Percentiles rank a stretch among this genome's conserved stretches.
phyloP scores from a whole-genome alignment of 2,797 vertebrate genomes.

The Triplophysa yarkandensis region DNA sequence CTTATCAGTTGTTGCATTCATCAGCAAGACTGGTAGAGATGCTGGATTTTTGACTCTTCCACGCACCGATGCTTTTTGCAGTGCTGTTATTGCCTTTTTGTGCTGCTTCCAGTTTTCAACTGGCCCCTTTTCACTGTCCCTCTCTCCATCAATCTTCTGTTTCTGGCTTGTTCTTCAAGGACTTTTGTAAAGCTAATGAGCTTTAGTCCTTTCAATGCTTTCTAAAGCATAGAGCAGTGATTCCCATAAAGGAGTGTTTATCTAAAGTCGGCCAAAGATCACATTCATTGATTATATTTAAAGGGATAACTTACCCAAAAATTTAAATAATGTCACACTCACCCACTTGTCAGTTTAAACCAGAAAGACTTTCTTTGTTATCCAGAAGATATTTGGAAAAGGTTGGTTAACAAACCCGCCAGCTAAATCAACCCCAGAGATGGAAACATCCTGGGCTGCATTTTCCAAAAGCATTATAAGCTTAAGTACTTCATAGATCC shows the following conservation, averaged over 20 bases:
- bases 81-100: slow-evolving; percentile 2
- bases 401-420: no score
- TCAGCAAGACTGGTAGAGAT: background rate
- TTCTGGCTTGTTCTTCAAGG: background rate
- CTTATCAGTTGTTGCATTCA: background rate
- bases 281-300: no score
- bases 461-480: no score
- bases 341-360: no score
- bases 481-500: no score
- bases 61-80: slow-evolving; percentile 2
- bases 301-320: no score
- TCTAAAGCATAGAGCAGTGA: background rate
- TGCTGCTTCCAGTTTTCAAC: background rate
- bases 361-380: no score
- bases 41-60: background rate
- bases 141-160: background rate
- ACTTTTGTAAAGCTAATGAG: background rate
- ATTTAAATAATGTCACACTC: no score
- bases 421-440: no score
- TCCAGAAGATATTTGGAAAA: no score
- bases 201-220: background rate
- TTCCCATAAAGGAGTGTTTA: background rate
- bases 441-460: no score
- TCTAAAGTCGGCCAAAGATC: no score
- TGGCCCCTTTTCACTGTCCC: background rate